Base-by-base conservation (phyloP, 2,888 invertebrate genomes). In the Tuta absoluta region DNA sequence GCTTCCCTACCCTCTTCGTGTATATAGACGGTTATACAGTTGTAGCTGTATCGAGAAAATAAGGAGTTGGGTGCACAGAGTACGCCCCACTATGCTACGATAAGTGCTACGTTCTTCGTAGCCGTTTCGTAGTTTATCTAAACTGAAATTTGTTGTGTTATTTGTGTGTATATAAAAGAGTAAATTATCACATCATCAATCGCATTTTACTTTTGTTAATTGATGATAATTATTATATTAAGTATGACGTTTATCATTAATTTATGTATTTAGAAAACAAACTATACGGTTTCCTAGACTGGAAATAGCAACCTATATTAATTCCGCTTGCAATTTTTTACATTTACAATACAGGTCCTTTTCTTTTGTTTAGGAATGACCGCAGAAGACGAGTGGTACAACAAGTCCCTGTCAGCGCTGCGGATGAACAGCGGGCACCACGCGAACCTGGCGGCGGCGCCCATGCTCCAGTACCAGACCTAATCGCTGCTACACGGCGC, bases 401-500 rank as follows among this genome's bases (percentile, higher is more conserved):
- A 98, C 93, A 98, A 98, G 92, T 98, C 98, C 80, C 93, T 99
- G 80, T 98, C 98, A 67, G 98, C 98, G 64, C 93, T 99, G 76
- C 95, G 98, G 86, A 99, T 99, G 98, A 98, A 98, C 93, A 95
- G 96, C 80, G 96, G 97, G 63, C 97, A 98, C 89, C 97, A 98
- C 90, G 97, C 98, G 74, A 98, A 98, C 92, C 94, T 98, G 80
- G 95, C 98, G 66, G 97, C 98, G 68, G 97, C 98, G 75, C 98
- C 98, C 66, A 98, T 99, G 97, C 93, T 99, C 73, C 98, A 98
- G 85, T 99, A 99, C 92, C 98, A 99, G 92, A 97, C 97, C 96
- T 97, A 97, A 97, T 96, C 93, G 91, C 73, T 92, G 83, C 92
- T 92, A 68, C 91, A 91, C 89, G 91, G 91, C 88, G 92, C 91